These are phyloP conservation scores for Podarcis cretensis DNA, from an alignment of 2,113 vertebrate genomes.

Conservation along the genomic window DNA sequence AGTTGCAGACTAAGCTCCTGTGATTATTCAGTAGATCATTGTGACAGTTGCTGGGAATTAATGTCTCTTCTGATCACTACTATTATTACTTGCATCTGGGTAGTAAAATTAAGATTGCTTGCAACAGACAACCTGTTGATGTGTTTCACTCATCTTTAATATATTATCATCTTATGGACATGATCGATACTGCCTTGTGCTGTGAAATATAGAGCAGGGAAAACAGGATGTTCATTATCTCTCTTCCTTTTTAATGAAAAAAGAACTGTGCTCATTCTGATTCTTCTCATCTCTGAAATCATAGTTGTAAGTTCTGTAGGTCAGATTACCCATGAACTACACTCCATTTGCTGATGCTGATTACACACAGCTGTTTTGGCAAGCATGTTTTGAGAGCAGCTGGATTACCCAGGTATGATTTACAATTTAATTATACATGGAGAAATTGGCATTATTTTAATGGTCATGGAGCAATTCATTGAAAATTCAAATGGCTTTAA, in stretches of 20 bases:
- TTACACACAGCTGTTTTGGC: background rate
- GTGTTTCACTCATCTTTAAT: background rate
- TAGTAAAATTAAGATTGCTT: background rate
- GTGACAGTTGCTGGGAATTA: background rate
- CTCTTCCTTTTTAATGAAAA: background rate
- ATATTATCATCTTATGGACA: background rate
- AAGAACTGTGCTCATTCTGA: background rate
- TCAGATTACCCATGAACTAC: background rate
- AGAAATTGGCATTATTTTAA: background rate
- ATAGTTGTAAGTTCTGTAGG: background rate
- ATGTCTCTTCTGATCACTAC: background rate
- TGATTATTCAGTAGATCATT: background rate
- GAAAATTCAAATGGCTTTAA: background rate
- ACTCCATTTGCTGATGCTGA: background rate
- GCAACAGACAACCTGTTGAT: background rate
- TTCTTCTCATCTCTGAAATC: background rate
- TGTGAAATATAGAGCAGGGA: background rate
- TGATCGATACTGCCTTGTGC: background rate
- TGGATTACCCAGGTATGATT: background rate
- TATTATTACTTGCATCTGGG: background rate
- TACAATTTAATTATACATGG: background rate
- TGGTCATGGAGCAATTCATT: background rate
- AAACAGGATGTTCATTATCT: background rate
- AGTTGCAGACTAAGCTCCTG: background rate
- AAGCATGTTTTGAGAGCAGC: background rate